A percentile compares a stretch with the other conserved stretches of the same genome.
Evolutionary conservation across 1,140 invertebrate genomes (phyloP).

Genomic region (Drosophila ironensis): DNA sequence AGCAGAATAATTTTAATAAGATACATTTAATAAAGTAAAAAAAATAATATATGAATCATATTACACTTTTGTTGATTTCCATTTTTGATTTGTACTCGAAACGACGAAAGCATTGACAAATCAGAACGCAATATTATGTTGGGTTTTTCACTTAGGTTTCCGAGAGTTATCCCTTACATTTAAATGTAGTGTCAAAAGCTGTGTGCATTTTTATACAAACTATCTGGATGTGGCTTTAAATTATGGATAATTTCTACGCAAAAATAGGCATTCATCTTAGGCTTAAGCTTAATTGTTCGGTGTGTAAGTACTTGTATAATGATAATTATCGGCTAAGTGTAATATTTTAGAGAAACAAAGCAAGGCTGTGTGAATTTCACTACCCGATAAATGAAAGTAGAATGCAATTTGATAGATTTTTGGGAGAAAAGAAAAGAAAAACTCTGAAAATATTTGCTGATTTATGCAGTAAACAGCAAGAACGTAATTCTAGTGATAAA

Average conservation of each 20-base stretch:
- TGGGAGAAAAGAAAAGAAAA: slow-evolving; percentile 1
- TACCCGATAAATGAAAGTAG: slow-evolving; percentile 4
- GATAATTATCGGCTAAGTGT: slow-evolving; percentile 57
- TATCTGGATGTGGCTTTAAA: slow-evolving; percentile 77
- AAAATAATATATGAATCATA: slow-evolving; percentile 4
- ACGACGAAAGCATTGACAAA: slow-evolving; percentile 68
- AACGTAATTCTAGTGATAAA: slow-evolving; percentile 78
- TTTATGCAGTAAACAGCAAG: slow-evolving; percentile 55
- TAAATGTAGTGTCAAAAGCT: background rate
- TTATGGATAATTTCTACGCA: slow-evolving; percentile 15
- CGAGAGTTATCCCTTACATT: background rate
- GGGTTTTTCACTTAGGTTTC: background rate
- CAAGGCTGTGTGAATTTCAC: slow-evolving; percentile 70
- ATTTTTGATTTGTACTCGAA: slow-evolving; percentile 11
- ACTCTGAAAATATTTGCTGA: slow-evolving; percentile 42
- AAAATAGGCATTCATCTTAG: slow-evolving; percentile 9
- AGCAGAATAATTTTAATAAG: slow-evolving; percentile 60
- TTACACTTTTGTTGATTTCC: slow-evolving; percentile 7
- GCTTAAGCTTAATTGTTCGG: slow-evolving; percentile 34
- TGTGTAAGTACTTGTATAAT: slow-evolving; percentile 69
- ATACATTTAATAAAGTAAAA: slow-evolving; percentile 30
- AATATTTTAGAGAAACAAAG: slow-evolving; percentile 81
- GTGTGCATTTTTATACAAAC: slow-evolving; percentile 64
- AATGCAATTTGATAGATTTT: slow-evolving; percentile 21
- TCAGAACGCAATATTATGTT: slow-evolving; percentile 30